Conservation (phyloP, 2,113 vertebrate genomes). For the Trogon surrucura region DNA sequence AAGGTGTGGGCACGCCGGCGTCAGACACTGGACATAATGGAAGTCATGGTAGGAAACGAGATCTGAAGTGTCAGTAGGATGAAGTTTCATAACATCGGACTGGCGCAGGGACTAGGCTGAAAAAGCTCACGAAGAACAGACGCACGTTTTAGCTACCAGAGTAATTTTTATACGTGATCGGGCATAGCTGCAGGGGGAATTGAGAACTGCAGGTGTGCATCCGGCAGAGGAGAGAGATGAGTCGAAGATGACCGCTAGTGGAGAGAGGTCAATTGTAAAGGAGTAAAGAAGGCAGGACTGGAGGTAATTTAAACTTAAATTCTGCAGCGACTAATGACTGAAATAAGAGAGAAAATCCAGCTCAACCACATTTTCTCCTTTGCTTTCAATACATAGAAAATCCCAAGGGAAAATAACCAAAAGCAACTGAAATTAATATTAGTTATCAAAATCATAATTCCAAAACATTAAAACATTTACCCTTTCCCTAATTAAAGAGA, state of each 20-base stretch:
- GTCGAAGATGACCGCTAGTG: slow-evolving; percentile 32
- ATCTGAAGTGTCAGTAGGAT: neutral
- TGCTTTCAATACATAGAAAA: slow-evolving; percentile 8
- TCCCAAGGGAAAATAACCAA: neutral
- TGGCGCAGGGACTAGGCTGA: neutral
- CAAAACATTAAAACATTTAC: slow-evolving; percentile 12
- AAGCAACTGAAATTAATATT: neutral
- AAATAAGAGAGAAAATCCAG: slow-evolving; percentile 11
- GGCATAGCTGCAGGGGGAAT: slow-evolving; percentile 31
- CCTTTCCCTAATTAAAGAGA: slow-evolving; percentile 25
- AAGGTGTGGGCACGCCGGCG: neutral
- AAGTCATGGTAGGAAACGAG: neutral
- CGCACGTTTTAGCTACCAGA: neutral
- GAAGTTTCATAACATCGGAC: neutral
- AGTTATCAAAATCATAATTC: slow-evolving; percentile 3
- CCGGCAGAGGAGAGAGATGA: slow-evolving; percentile 13
- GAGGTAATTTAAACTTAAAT: slow-evolving; percentile 37
- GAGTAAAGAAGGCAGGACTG: slow-evolving; percentile 5
- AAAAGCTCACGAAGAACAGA: neutral
- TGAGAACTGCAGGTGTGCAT: slow-evolving; percentile 35
- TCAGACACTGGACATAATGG: neutral
- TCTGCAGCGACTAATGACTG: slow-evolving; percentile 18
- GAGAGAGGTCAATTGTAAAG: slow-evolving; percentile 29
- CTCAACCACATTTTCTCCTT: neutral
- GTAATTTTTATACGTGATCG: neutral